Evolutionary conservation across 2,113 vertebrate species (phyloP).

Genomic region (Syrrhaptes paradoxus): DNA sequence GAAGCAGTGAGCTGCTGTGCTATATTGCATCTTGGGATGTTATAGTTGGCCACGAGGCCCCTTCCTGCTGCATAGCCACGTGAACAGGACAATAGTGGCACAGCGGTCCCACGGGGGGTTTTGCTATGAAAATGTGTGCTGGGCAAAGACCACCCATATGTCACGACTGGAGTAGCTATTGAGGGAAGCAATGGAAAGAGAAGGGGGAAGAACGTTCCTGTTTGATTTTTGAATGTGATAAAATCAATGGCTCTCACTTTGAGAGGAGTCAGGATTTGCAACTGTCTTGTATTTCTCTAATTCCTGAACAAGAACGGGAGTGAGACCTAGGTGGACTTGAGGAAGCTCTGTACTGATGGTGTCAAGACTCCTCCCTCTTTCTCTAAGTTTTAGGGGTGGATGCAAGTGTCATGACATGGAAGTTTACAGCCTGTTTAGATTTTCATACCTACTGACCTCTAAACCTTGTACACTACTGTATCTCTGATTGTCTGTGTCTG

Average conservation of each 20-base stretch:
- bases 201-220: background rate
- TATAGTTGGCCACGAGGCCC: background rate
- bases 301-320: background rate
- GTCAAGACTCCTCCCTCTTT: background rate
- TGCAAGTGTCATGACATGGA: background rate
- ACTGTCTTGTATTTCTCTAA: background rate
- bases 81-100: background rate
- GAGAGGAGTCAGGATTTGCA: background rate
- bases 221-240: background rate
- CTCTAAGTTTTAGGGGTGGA: background rate
- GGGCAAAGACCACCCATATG: rapidly evolving
- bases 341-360: background rate
- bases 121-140: background rate
- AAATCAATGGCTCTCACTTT: background rate
- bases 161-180: background rate
- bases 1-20: background rate
- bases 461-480: background rate
- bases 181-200: background rate
- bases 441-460: background rate
- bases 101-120: background rate
- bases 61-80: background rate
- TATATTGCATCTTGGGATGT: background rate
- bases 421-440: background rate
- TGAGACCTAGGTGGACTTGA: background rate
- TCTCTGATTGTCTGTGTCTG: background rate